Evolutionary conservation across 2,113 vertebrate species (phyloP).

Genomic region (Gavia stellata): DNA sequence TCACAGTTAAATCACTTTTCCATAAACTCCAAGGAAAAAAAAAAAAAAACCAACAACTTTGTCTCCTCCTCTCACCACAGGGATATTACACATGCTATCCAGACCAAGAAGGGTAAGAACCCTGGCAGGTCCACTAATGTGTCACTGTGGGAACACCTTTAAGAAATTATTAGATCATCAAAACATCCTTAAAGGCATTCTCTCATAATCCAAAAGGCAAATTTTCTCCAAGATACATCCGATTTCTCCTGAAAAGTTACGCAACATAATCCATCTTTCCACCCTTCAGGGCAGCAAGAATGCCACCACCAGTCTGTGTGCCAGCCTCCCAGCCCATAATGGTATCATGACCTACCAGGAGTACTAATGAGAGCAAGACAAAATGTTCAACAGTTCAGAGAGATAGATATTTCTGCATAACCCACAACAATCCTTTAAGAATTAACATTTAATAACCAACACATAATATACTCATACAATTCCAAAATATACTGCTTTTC

Average conservation of each 20-base stretch:
- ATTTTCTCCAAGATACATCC: not conserved
- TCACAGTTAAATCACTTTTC: not conserved
- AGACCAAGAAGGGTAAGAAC: not conserved
- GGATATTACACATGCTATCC: not conserved
- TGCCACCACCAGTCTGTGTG: too few relatives aligned
- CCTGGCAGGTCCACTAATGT: not conserved
- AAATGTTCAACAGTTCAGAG: not conserved
- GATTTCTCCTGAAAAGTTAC: not conserved
- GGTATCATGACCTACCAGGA: not conserved
- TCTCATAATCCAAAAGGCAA: not conserved
- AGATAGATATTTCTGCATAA: not conserved
- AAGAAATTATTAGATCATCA: not conserved
- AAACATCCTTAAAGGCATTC: not conserved
- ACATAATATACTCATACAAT: not conserved
- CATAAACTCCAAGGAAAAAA: not conserved
- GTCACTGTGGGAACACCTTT: not conserved
- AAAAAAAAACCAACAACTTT: not conserved
- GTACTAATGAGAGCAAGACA: not conserved
- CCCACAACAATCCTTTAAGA: not conserved
- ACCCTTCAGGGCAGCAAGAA: not conserved
- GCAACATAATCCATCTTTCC: not conserved
- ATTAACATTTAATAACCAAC: not conserved
- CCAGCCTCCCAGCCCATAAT: not conserved
- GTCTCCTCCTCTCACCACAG: not conserved
- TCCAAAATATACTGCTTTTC: not conserved